phyloP scores from a whole-genome alignment of 2,113 vertebrate species.

The Paramisgurnus dabryanus region DNA sequence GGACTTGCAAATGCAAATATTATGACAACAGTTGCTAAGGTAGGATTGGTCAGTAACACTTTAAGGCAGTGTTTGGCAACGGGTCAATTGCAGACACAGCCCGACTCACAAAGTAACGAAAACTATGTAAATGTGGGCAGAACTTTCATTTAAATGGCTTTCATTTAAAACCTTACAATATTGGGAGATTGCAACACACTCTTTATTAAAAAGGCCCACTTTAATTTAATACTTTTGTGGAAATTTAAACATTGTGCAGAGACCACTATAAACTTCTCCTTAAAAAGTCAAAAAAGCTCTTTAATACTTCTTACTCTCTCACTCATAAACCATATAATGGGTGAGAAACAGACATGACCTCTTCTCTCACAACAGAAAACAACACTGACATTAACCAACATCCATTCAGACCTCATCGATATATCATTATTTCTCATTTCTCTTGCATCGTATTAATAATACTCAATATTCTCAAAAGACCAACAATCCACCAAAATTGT shows the following conservation, averaged over 20 bases:
- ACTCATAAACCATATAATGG: slow-evolving; percentile 49
- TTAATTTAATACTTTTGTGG: background rate
- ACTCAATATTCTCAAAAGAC: slow-evolving; percentile 26
- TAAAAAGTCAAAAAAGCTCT: background rate
- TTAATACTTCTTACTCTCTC: background rate
- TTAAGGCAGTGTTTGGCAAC: background rate
- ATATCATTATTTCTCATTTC: slow-evolving; percentile 1
- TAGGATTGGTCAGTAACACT: background rate
- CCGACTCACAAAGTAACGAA: slow-evolving; percentile 8
- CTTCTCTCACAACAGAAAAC: slow-evolving; percentile 31
- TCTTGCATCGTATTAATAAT: slow-evolving; percentile 16
- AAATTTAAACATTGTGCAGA: background rate
- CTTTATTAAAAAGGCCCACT: background rate
- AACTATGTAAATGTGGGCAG: slow-evolving; percentile 39
- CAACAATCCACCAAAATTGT: slow-evolving; percentile 27
- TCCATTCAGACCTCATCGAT: slow-evolving; percentile 36
- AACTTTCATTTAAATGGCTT: background rate
- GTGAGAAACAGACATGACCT: slow-evolving; percentile 62
- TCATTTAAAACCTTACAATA: slow-evolving; percentile 18
- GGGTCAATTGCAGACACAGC: slow-evolving; percentile 19
- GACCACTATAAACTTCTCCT: background rate
- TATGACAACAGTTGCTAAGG: background rate
- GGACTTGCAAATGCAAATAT: background rate
- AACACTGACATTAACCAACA: slow-evolving; percentile 43
- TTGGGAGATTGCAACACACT: background rate